Base-by-base conservation (phyloP, 2,888 invertebrate species). In the Pyrocoelia pectoralis region DNA sequence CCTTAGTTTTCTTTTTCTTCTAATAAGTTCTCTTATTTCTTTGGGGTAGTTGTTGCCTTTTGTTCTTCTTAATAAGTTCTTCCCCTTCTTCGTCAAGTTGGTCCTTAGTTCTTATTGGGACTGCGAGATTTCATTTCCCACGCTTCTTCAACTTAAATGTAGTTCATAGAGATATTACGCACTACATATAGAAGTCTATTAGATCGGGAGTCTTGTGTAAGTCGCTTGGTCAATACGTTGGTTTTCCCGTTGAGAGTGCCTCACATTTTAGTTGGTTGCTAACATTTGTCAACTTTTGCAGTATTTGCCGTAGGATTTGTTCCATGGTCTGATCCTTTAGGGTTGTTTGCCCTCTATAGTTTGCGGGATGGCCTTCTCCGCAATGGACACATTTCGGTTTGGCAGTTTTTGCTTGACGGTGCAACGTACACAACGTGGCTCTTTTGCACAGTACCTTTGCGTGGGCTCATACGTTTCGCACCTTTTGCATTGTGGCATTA, bases 1-100 rank as follows among this genome's bases (percentile, higher is more conserved):
- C n/a, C 56, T 49, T 10, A 14, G 15, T 29, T 13, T 56, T 56
- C 46, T 56, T 29, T 56, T 56, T 48, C 15, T 28, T n/a, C 10
- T 24, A 17, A 28, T 8, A 2, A 56, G 48, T 28, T 28, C 10
- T 24, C 17, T 56, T 2, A 46, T 56, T 28, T 56, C 33, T 46
- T 49, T 49, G 18, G 46, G 53, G 40, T 40, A 54, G 9, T 18
- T 54, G 41, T 41, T 54, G 1, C 24, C 13, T 41, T n/a, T 38
- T 5, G 38, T 8, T 12, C 3, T 38, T 38, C 38, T 38, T 38
- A 38, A 9, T 38, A 38, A 38, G 38, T n/a, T 8, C 24, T 24
- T 24, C 8, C 24, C 3, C 24, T 24, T 24, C 24, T 24, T 24
- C 24, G 24, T 24, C 24, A 5, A 24, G 24, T 24, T 24, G 24